Evolutionary conservation across 1,140 invertebrate species (phyloP).

Genomic region (Chelonus insularis): DNA sequence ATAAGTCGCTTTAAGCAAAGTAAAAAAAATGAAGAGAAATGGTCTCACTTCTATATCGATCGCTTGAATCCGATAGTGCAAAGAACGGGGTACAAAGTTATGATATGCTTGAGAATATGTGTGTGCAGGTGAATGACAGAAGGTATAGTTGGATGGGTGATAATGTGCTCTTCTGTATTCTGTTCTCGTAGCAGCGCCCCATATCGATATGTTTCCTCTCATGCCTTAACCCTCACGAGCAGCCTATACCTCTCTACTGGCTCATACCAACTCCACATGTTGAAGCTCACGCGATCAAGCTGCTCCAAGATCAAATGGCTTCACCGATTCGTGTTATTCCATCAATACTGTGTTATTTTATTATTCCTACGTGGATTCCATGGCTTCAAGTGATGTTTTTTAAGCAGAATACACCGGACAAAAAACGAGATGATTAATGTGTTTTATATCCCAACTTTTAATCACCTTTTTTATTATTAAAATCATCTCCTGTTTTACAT

Average conservation of each 20-base stretch:
- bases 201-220: conserved; percentile 58
- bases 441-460: too few species aligned
- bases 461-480: too few species aligned
- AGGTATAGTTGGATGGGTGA: conserved; percentile 29
- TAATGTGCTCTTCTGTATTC: conserved; percentile 39
- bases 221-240: conserved; percentile 17
- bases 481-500: too few species aligned
- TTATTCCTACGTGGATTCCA: conserved; percentile 6
- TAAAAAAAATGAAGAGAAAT: not conserved
- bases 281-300: conserved; percentile 2
- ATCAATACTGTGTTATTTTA: conserved; percentile 19
- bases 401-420: not conserved
- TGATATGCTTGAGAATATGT: conserved; percentile 7
- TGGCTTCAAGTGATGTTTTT: not conserved
- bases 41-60: conserved; percentile 11
- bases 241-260: not conserved
- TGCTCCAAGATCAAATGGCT: conserved; percentile 58
- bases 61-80: not conserved
- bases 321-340: conserved; percentile 60
- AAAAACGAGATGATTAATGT: too few species aligned
- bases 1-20: too few species aligned
- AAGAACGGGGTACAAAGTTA: not conserved
- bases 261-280: not conserved
- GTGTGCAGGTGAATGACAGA: conserved; percentile 23
- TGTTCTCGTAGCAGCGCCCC: conserved; percentile 51